Evolutionary conservation across 2,113 vertebrate genomes (phyloP), one percentile per base, ranked within the genome.

Genomic region (Cyphomyrus plagiostoma): DNA sequence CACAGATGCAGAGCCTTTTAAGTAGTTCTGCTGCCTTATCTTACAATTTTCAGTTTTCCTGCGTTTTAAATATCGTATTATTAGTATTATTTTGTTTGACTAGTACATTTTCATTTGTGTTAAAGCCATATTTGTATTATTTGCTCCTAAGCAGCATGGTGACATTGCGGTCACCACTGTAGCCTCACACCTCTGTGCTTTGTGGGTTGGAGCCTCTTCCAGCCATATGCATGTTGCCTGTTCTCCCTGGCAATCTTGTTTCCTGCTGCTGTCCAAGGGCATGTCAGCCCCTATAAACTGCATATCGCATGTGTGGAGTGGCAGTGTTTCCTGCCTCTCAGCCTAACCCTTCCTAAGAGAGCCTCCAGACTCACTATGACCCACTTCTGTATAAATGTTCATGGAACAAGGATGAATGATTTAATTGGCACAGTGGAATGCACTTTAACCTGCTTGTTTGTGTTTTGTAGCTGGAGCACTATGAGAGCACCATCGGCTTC

Each of bases 401-500:
- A 70, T 30, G 62, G n/a, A 70, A 70, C n/a, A 13, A 8, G 74
- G 74, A 42, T 80, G 74, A 35, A 42, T 80, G 42, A 80, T 42
- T 82, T 45, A 21, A 21, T 84, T 48, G 21, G 23, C n/a, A n/a
- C 11, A 84, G 8, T 5, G 23, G 82, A 46, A 48, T 8, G 48
- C 80, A 23, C 39, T 21, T 46, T 48, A 83, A n/a, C 45, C 39
- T 86, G 49, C 1, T 10, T 89, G 42, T 17, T 8, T 66, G 8
- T 90, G 45, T 90, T 0, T 92, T 92, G 3, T 92, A 99, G 98
- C 97, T 98, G 92, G 98, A 99, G 84, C 98, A 97, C 35, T 99
- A 98, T 62, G 98, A 99, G 94, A 99, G 98, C 91, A 98, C 98
- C 23, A 99, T 99, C 86, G 98, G 98, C 26, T 99, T 99, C 95